These are phyloP conservation scores for Standfussiana lucernea DNA, from an alignment of 2,888 invertebrate species.

Conservation along the genomic window DNA sequence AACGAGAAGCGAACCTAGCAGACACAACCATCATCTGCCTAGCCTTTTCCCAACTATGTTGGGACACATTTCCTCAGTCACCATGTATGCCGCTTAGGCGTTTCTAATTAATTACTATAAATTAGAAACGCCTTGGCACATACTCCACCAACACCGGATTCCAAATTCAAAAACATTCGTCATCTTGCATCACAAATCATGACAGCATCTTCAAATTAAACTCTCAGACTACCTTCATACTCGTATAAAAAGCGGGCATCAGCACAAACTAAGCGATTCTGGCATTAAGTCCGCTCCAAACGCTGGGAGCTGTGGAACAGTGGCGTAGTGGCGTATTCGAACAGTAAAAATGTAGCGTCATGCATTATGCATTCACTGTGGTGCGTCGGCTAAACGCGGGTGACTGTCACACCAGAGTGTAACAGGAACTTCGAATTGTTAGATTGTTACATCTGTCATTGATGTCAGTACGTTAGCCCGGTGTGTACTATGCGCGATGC, in stretches of 20 bases:
- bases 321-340: conserved; percentile 49
- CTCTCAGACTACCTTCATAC: conserved; percentile 51
- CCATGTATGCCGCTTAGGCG: not conserved
- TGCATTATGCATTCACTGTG: conserved; percentile 76
- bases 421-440: not conserved
- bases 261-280: conserved; percentile 73
- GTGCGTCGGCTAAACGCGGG: conserved; percentile 67
- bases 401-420: conserved; percentile 58
- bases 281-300: conserved; percentile 64
- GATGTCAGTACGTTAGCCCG: not conserved
- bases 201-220: conserved; percentile 55
- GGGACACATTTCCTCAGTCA: not conserved
- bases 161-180: conserved; percentile 31
- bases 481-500: not conserved
- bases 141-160: not conserved
- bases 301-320: conserved; percentile 49
- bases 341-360: conserved; percentile 77
- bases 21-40: too few species aligned
- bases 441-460: not conserved
- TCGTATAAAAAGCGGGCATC: conserved; percentile 52
- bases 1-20: not conserved
- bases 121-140: not conserved
- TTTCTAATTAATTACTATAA: not conserved
- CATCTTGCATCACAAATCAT: conserved; percentile 41
- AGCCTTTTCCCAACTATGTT: too few species aligned